phyloP scores from a whole-genome alignment of 1,140 invertebrate species.

The Helicoverpa armigera region DNA sequence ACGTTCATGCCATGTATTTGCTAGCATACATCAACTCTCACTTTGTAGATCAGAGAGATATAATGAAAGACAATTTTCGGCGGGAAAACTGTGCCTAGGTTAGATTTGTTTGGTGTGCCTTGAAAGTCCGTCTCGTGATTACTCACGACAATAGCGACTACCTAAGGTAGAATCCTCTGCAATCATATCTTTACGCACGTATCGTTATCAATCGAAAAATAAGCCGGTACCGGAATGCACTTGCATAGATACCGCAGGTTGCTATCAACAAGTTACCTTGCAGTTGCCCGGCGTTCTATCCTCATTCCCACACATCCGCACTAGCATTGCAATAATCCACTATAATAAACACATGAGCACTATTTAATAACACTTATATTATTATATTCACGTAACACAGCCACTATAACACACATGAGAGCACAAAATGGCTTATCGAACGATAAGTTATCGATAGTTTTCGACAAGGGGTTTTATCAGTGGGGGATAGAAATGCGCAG shows the following conservation, averaged over 20 bases:
- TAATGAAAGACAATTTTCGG: background rate
- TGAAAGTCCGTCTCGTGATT: no score
- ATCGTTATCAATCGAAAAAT: background rate
- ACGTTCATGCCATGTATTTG: background rate
- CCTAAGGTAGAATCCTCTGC: background rate
- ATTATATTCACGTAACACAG: slow-evolving; percentile 26
- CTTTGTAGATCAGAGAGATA: background rate
- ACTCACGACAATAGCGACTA: no score
- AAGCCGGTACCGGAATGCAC: background rate
- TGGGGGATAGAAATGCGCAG: background rate
- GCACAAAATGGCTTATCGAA: slow-evolving; percentile 36
- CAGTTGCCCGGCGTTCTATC: slow-evolving; percentile 56
- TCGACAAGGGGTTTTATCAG: background rate
- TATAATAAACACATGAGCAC: slow-evolving; percentile 23
- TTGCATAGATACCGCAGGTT: background rate
- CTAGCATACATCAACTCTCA: background rate
- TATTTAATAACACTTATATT: slow-evolving; percentile 5
- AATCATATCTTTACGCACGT: background rate
- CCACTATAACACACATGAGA: slow-evolving; percentile 23
- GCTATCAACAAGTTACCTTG: slow-evolving; percentile 54
- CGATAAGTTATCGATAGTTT: slow-evolving; percentile 42
- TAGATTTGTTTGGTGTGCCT: no score
- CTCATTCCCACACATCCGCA: slow-evolving; percentile 64
- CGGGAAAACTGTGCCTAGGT: background rate
- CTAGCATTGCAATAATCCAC: slow-evolving; percentile 57